Percentiles rank a stretch among this genome's conserved stretches.
phyloP scores from a whole-genome alignment of 2,113 vertebrate genomes.

The Gallinago jamesoni region DNA sequence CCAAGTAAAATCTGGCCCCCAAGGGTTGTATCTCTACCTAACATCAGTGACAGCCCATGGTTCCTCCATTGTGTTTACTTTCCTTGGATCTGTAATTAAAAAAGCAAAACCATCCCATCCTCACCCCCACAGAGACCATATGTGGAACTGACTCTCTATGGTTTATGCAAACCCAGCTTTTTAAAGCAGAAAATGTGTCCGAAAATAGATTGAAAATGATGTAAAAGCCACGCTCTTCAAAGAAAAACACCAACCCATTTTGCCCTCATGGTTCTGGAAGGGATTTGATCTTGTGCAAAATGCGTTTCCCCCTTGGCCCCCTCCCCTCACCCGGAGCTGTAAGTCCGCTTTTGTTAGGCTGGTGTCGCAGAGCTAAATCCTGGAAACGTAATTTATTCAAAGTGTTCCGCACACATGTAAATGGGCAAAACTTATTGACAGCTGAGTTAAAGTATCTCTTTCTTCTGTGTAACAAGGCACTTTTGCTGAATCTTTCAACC shows the following conservation, averaged over 20 bases:
- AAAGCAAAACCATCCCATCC: neutral
- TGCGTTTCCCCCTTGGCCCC: neutral
- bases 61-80: neutral
- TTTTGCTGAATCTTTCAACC: slow-evolving; percentile 26
- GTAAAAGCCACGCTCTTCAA: neutral
- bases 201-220: slow-evolving; percentile 13
- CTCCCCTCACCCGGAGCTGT: neutral
- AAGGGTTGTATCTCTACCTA: neutral
- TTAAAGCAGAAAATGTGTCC: neutral
- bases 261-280: neutral
- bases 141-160: neutral
- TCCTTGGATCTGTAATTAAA: neutral
- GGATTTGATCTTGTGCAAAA: slow-evolving; percentile 41
- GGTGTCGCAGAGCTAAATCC: slow-evolving; percentile 21
- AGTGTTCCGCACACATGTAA: slow-evolving; percentile 47
- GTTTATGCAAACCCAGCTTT: neutral
- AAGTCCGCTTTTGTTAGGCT: slow-evolving; percentile 35
- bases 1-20: neutral
- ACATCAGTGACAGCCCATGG: neutral
- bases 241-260: neutral
- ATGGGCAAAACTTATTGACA: slow-evolving; percentile 60
- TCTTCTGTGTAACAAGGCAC: slow-evolving; percentile 38
- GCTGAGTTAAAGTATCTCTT: slow-evolving; percentile 65
- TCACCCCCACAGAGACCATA: neutral
- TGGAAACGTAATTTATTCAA: slow-evolving; percentile 63